These are phyloP conservation scores for Ceratosolen solmsi DNA, from an alignment of 1,140 invertebrate species.

Conservation along the genomic window DNA sequence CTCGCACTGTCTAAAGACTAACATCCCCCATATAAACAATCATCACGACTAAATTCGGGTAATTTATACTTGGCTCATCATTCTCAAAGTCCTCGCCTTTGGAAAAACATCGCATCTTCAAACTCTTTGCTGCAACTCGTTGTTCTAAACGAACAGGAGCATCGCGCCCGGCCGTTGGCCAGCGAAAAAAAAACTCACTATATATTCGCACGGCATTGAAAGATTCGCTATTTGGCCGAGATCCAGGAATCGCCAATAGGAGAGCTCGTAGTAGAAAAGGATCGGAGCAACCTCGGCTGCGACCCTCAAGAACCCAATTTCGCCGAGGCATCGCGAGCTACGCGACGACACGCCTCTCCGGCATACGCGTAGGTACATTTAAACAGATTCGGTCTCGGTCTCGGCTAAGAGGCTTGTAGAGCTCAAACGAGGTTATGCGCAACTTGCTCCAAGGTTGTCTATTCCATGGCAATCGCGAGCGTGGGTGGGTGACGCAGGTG, in stretches of 20 bases:
- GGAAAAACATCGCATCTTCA: not conserved
- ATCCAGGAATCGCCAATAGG: not conserved
- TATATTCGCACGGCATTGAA: constrained; percentile 10
- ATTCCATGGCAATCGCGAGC: constrained; percentile 29
- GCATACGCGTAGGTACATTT: constrained; percentile 14
- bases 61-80: not conserved
- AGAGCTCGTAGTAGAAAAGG: too few relatives aligned
- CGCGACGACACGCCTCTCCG: not conserved
- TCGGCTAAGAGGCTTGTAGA: not conserved
- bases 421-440: constrained; percentile 19
- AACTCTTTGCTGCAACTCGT: not conserved
- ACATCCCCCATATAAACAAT: not conserved
- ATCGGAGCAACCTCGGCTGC: not conserved
- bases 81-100: not conserved
- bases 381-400: not conserved
- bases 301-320: constrained; percentile 43
- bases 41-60: not conserved
- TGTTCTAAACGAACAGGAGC: not conserved
- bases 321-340: not conserved
- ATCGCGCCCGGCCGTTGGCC: not conserved
- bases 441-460: constrained; percentile 21
- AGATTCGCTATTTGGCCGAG: too few relatives aligned
- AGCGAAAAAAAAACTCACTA: not conserved
- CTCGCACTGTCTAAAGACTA: too few relatives aligned
- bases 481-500: not conserved